A percentile compares a stretch with the other conserved stretches of the same genome.
Conservation (phyloP, 2,113 vertebrate genomes). For the Sylvilagus bachmani region DNA sequence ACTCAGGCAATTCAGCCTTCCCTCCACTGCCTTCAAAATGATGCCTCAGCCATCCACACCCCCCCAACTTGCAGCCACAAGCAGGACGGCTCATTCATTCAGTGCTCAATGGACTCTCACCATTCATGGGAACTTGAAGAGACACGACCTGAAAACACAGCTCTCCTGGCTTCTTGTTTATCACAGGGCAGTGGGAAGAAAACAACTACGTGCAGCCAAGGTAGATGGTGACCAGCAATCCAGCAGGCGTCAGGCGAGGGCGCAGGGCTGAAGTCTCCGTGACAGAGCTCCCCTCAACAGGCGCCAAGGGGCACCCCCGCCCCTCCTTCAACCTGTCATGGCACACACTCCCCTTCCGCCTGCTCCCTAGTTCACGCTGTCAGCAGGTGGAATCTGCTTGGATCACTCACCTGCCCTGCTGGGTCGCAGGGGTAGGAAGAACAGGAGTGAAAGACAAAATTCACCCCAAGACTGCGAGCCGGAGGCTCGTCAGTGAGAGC, state of each 20-base stretch:
- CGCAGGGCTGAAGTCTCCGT: neutral
- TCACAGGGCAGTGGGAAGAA: neutral
- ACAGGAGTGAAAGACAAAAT: neutral
- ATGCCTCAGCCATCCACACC: neutral
- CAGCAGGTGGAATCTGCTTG: neutral
- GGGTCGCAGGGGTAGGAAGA: neutral
- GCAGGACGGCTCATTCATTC: neutral
- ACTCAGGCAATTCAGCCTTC: neutral
- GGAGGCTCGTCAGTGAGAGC: neutral
- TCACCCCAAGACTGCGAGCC: neutral
- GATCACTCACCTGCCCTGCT: neutral
- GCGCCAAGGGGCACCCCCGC: neutral
- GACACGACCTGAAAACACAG: neutral
- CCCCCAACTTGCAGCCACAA: neutral
- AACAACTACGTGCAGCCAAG: neutral
- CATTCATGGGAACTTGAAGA: neutral
- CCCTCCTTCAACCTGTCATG: rapidly evolving
- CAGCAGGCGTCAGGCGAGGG: rapidly evolving
- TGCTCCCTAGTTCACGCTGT: neutral
- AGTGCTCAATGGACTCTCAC: neutral
- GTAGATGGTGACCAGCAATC: rapidly evolving
- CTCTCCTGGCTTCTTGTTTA: too few species aligned
- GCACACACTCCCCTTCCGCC: rapidly evolving
- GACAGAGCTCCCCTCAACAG: neutral
- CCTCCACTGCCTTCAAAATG: neutral